Evolutionary conservation across 2,888 invertebrate genomes (phyloP).

Genomic region (Sialis lutaria): DNA sequence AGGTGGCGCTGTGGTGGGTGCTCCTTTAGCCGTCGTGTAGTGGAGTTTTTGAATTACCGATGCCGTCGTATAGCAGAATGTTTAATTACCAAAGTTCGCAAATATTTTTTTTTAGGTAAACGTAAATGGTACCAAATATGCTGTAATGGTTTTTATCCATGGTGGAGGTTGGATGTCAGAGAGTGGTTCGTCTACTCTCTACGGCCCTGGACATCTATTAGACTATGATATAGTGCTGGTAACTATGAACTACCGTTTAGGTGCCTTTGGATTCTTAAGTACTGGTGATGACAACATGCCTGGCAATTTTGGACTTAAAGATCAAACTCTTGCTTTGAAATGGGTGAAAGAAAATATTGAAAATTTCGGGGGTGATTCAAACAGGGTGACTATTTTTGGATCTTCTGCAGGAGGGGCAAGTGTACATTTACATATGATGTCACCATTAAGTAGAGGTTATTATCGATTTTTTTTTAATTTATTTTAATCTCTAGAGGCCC

Average conservation of each 20-base stretch:
- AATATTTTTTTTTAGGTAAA: too few species aligned
- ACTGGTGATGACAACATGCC: constrained; percentile 22
- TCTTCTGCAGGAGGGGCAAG: constrained; percentile 26
- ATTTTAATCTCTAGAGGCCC: too few species aligned
- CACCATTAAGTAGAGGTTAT: constrained; percentile 21
- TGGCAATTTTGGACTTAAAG: constrained; percentile 27
- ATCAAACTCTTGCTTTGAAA: constrained; percentile 22
- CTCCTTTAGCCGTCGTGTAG: too few species aligned
- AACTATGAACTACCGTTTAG: constrained; percentile 50
- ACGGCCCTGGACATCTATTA: constrained; percentile 50
- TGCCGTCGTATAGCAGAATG: too few species aligned
- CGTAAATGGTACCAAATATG: too few species aligned
- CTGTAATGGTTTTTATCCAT: constrained; percentile 60
- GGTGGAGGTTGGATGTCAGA: constrained; percentile 65
- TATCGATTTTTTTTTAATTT: too few species aligned
- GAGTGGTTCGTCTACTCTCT: constrained; percentile 44
- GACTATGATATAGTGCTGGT: constrained; percentile 54
- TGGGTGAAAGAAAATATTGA: constrained; percentile 23
- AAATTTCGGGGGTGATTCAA: constrained; percentile 23
- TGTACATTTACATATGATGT: constrained; percentile 24
- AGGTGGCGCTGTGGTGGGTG: too few species aligned
- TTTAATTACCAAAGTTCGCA: too few species aligned
- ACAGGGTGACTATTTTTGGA: constrained; percentile 23
- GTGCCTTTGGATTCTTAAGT: constrained; percentile 25
- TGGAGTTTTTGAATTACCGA: too few species aligned